Conservation (phyloP, 2,797 vertebrate species). For the Decapterus maruadsi region DNA sequence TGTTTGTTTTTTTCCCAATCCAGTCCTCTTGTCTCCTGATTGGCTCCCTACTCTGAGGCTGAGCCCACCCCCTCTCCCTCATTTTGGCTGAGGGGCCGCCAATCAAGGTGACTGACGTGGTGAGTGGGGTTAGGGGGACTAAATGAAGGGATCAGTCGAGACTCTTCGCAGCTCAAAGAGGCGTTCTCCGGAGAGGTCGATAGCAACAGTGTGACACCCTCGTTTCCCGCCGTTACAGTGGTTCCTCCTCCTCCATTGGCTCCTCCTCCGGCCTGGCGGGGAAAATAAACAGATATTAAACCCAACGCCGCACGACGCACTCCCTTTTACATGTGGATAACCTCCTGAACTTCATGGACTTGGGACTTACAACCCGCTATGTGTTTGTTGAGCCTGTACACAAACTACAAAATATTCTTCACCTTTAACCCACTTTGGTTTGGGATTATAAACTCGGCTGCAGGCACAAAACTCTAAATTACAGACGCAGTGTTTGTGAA, state of each 20-base stretch:
- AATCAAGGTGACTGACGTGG: conserved; percentile 80
- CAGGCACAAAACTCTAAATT: too few species aligned
- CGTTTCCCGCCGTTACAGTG: conserved; percentile 87
- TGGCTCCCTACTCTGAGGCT: conserved; percentile 80
- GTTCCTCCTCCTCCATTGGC: conserved; percentile 96
- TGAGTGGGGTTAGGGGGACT: conserved; percentile 74
- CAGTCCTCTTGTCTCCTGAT: conserved; percentile 81
- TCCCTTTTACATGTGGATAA: not conserved
- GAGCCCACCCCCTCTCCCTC: conserved; percentile 79
- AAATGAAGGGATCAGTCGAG: conserved; percentile 83
- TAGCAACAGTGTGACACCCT: conserved; percentile 71
- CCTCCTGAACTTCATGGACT: conserved; percentile 24
- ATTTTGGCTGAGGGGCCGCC: conserved; percentile 72
- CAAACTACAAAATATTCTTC: not conserved
- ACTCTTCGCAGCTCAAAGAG: conserved; percentile 75
- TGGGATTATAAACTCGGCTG: not conserved
- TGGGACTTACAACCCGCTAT: not conserved
- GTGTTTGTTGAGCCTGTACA: not conserved
- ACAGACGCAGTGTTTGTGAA: not conserved
- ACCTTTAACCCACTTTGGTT: not conserved
- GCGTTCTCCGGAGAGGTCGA: conserved; percentile 78
- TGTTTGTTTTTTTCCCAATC: conserved; percentile 47
- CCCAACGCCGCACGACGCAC: not conserved
- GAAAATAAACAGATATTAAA: conserved; percentile 9
- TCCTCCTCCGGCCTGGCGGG: conserved; percentile 90